These are phyloP conservation scores for Callimorpha dominula DNA, from an alignment of 2,888 invertebrate species.

Conservation along the genomic window DNA sequence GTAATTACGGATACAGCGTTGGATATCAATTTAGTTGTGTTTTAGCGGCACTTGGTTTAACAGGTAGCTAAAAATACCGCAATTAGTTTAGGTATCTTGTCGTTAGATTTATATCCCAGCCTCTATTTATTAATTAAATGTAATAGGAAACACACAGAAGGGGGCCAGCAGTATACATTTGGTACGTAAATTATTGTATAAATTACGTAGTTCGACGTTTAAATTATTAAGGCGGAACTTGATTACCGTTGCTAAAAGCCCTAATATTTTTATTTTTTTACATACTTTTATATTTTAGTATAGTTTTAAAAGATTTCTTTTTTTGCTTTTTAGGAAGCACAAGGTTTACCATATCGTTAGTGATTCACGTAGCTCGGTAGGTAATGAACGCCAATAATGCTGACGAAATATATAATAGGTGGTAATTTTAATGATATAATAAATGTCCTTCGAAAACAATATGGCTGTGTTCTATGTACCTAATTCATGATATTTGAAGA, in stretches of 20 bases:
- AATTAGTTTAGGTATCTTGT: conserved; percentile 9
- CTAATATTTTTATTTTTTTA: neutral
- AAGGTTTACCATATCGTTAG: neutral
- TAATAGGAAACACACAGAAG: neutral
- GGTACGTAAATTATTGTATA: neutral
- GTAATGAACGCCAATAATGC: neutral
- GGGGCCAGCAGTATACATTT: neutral
- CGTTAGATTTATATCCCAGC: conserved; percentile 1
- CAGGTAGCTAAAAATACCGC: conserved; percentile 19
- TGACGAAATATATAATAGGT: neutral
- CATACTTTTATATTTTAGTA: neutral
- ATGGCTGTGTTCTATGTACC: too few species aligned
- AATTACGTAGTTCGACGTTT: neutral
- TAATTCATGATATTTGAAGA: too few species aligned
- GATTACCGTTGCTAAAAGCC: too few species aligned
- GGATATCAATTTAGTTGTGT: conserved; percentile 37
- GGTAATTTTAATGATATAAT: too few species aligned
- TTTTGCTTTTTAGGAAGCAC: neutral
- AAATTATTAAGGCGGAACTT: neutral
- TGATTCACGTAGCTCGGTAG: neutral
- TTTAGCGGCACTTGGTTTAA: conserved; percentile 19
- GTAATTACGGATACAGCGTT: conserved; percentile 40
- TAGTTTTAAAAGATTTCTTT: neutral
- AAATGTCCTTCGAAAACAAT: too few species aligned
- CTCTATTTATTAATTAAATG: neutral